These are phyloP conservation scores for Eristalis tenax DNA, from an alignment of 2,888 invertebrate genomes.

Conservation along the genomic window DNA sequence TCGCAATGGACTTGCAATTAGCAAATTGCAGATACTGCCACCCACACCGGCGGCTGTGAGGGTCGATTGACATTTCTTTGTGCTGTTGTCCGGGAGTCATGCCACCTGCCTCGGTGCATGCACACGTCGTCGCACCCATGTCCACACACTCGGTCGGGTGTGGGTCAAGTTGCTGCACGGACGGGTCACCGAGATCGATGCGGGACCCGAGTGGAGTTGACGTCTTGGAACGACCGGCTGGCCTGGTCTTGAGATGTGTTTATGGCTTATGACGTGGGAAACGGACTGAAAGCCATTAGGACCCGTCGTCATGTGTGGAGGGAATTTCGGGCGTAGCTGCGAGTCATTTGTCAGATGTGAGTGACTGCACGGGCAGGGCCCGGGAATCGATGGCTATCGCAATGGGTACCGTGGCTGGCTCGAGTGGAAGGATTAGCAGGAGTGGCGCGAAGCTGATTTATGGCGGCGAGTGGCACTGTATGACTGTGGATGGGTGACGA, in stretches of 20 bases:
- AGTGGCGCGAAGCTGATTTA: background rate
- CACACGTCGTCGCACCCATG: constrained; percentile 39
- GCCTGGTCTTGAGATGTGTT: background rate
- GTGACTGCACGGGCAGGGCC: constrained; percentile 9
- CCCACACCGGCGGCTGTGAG: constrained; percentile 9
- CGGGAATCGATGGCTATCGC: background rate
- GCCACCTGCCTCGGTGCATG: constrained; percentile 68
- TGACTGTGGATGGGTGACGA: background rate
- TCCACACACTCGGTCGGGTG: constrained; percentile 43
- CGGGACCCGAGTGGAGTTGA: constrained; percentile 29
- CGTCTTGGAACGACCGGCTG: constrained; percentile 24
- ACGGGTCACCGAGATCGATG: constrained; percentile 55
- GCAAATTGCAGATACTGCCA: constrained; percentile 13
- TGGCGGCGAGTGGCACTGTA: background rate
- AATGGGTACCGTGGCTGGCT: background rate
- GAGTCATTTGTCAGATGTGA: constrained; percentile 28
- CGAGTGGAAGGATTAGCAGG: background rate
- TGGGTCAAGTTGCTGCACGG: constrained; percentile 65
- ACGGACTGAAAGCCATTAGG: background rate
- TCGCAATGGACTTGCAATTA: constrained; percentile 62
- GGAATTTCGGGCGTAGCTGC: constrained; percentile 35
- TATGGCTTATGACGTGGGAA: constrained; percentile 49
- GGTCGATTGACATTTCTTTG: constrained; percentile 42
- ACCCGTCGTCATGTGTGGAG: background rate
- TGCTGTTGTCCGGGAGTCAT: constrained; percentile 39